These are phyloP conservation scores for Tichodroma muraria DNA, from an alignment of 2,113 vertebrate species.

Conservation along the genomic window DNA sequence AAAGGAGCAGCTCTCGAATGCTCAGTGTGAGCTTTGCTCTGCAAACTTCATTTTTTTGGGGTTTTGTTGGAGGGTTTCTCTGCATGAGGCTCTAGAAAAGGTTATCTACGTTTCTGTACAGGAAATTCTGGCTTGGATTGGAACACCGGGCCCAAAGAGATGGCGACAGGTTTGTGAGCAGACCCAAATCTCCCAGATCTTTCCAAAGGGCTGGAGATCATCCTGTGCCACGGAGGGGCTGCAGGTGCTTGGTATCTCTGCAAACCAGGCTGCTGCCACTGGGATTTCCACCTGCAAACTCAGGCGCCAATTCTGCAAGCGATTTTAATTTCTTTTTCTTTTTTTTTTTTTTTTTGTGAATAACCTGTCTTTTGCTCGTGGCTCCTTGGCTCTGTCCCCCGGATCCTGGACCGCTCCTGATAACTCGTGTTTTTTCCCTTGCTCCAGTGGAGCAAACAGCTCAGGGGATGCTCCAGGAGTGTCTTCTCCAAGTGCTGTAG, in stretches of 20 bases:
- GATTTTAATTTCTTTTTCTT: too few relatives aligned
- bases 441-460: not conserved
- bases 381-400: not conserved
- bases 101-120: not conserved
- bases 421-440: not conserved
- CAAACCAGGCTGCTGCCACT: not conserved
- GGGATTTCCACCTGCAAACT: not conserved
- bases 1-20: fast-evolving
- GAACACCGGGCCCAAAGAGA: not conserved
- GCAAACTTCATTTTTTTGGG: not conserved
- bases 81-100: not conserved
- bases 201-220: not conserved
- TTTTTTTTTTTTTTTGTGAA: too few relatives aligned
- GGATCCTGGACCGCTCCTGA: not conserved
- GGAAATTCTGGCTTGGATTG: not conserved
- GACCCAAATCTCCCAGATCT: fast-evolving
- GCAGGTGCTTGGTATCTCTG: not conserved
- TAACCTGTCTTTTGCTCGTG: not conserved
- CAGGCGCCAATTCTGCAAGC: not conserved
- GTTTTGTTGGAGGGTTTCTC: not conserved
- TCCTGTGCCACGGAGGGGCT: not conserved
- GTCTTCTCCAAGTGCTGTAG: not conserved
- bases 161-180: not conserved
- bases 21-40: not conserved
- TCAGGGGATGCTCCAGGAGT: not conserved